Conservation (phyloP, 2,888 invertebrate species). For the Linnaemya vulpina region DNA sequence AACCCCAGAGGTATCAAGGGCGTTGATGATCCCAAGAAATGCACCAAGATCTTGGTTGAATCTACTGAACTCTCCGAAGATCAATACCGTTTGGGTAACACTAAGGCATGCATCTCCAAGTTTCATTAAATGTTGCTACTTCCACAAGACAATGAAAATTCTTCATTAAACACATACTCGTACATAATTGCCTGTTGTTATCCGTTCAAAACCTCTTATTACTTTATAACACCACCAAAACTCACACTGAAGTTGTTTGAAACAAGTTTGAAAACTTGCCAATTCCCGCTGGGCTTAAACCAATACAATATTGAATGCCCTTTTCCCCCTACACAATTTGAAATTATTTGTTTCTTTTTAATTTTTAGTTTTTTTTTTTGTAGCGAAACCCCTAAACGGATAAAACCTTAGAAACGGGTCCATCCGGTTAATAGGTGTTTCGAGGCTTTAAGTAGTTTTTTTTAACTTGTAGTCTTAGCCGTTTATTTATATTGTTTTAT, state of each 20-base stretch:
- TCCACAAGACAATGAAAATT: constrained; percentile 51
- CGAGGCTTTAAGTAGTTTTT: not conserved
- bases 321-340: not conserved
- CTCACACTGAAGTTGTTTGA: constrained; percentile 6
- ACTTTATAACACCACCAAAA: not conserved
- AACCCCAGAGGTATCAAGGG: constrained; percentile 93
- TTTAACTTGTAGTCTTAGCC: constrained; percentile 29
- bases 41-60: constrained; percentile 92
- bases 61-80: constrained; percentile 93
- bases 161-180: constrained; percentile 59
- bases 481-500: constrained; percentile 18
- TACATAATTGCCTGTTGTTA: constrained; percentile 30
- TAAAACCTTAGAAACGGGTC: constrained; percentile 8
- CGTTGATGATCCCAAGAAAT: constrained; percentile 91
- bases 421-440: not conserved
- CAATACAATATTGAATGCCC: constrained; percentile 44
- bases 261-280: constrained; percentile 51
- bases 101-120: constrained; percentile 91
- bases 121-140: constrained; percentile 48
- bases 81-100: constrained; percentile 98
- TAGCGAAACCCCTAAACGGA: not conserved
- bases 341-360: not conserved
- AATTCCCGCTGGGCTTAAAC: constrained; percentile 14
- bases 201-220: not conserved
- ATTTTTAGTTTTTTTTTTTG: constrained; percentile 10